Evolutionary conservation across 2,888 invertebrate genomes (phyloP), one percentile per base, ranked within the genome.

Genomic region (Clostera curtula): DNA sequence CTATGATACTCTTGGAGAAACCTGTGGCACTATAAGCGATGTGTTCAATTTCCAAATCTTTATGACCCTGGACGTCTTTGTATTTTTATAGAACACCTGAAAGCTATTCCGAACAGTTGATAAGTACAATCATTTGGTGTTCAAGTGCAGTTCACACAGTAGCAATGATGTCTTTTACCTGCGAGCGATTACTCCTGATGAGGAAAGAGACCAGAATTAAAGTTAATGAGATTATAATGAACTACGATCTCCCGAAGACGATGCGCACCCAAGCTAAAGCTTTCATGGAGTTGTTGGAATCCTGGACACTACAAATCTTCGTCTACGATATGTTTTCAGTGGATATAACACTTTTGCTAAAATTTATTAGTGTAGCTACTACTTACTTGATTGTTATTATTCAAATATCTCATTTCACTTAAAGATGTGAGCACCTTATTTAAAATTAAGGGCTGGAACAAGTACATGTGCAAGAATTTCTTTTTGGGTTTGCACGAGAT

Each of bases 301-400:
- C 67, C 0, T 75, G 72, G 70, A 58, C 69, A 2, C 36, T 72
- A 9, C 43, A 48, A 0, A 51, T 72, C 4, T 56, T 43, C 12
- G 48, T 69, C 3, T 77, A 66, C 25, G 65, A 73, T 28, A 68
- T 77, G 67, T 69, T 74, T 36, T 55, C 64, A 3, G 57, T 79
- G 2, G 70, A 79, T 35, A 59, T 75, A 11, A 68, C 68, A 1
- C 40, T 79, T 3, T 63, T 75, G 48, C 46, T 76, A 5, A 75
- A 74, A 26, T 77, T 74, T 31, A 59, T 75, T 18, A 74, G 71
- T 36, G 63, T 75, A 3, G 64, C 71, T 8, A 71, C 75, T 0
- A 73, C 76, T 1, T 77, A 74, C 39, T 56, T 76, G 24, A 73
- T 79, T 46, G 59, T 77, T 11, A 63, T 74, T 14, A 61, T 77